phyloP scores from a whole-genome alignment of 2,888 invertebrate genomes.

The Aricia artaxerxes region DNA sequence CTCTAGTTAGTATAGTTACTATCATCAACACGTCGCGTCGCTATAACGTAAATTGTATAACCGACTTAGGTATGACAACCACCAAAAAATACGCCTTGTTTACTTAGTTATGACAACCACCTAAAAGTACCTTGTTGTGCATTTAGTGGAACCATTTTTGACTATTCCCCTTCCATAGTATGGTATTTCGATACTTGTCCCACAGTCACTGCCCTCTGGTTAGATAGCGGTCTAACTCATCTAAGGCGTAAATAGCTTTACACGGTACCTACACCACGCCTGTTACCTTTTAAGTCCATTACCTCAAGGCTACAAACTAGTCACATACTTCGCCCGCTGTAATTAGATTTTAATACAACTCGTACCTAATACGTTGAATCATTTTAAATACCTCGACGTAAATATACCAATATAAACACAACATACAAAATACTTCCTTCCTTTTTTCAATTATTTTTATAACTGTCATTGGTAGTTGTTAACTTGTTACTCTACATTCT shows the following conservation, averaged over 20 bases:
- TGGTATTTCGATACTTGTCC: not conserved
- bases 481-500: not conserved
- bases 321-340: slow-evolving; percentile 6
- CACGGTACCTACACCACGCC: not conserved
- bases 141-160: not conserved
- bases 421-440: not conserved
- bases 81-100: no score
- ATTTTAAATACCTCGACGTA: not conserved
- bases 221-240: not conserved
- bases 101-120: no score
- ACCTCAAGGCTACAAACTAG: slow-evolving; percentile 16
- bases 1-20: no score
- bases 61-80: no score
- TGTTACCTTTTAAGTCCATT: slow-evolving; percentile 9
- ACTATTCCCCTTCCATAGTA: not conserved
- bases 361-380: not conserved
- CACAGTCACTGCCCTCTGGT: not conserved
- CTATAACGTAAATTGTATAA: no score
- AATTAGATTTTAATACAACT: slow-evolving; percentile 11
- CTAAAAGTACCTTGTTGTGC: no score
- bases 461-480: not conserved
- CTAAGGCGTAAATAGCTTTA: not conserved
- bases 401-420: not conserved
- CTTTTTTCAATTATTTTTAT: not conserved
- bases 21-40: no score